Percentiles rank a stretch among this genome's conserved stretches.
phyloP scores from a whole-genome alignment of 2,797 vertebrate species.

The Silurus lanzhouensis region DNA sequence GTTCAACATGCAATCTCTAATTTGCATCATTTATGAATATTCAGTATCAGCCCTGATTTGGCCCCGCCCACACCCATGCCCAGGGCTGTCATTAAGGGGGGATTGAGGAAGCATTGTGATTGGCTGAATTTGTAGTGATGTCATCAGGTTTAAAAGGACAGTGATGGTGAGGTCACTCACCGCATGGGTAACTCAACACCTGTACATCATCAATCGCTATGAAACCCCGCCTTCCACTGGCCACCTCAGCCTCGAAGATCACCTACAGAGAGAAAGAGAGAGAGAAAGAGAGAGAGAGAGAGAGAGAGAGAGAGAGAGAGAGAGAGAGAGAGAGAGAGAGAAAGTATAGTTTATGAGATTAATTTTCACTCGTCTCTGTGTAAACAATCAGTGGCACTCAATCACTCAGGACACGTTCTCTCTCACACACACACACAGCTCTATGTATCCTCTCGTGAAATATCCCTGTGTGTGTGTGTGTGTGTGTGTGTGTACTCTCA shows the following conservation, averaged over 20 bases:
- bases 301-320: background rate
- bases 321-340: background rate
- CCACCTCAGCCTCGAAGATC: slow-evolving; percentile 97
- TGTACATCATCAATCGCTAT: slow-evolving; percentile 98
- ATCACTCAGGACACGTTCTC: slow-evolving; percentile 19
- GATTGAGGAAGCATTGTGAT: background rate
- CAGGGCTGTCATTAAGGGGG: background rate
- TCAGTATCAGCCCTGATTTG: background rate
- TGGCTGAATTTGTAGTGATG: background rate
- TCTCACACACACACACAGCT: background rate
- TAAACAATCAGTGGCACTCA: slow-evolving; percentile 19
- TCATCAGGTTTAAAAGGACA: background rate
- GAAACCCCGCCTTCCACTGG: slow-evolving; percentile 90
- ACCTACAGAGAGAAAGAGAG: slow-evolving; percentile 74
- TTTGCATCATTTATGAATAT: background rate
- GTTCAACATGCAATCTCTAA: background rate
- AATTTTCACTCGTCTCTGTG: slow-evolving; percentile 33
- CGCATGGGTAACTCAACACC: slow-evolving; percentile 97
- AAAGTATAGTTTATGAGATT: slow-evolving; percentile 32
- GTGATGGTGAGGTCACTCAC: slow-evolving; percentile 74
- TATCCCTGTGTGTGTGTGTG: slow-evolving; percentile 14
- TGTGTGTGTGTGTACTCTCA: slow-evolving; percentile 26
- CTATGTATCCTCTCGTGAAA: slow-evolving; percentile 23
- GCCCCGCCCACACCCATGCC: background rate
- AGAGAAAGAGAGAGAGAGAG: background rate